Percentiles rank a stretch among this genome's conserved stretches.
phyloP scores from a whole-genome alignment of 2,888 invertebrate species.

The Abrostola tripartita region DNA sequence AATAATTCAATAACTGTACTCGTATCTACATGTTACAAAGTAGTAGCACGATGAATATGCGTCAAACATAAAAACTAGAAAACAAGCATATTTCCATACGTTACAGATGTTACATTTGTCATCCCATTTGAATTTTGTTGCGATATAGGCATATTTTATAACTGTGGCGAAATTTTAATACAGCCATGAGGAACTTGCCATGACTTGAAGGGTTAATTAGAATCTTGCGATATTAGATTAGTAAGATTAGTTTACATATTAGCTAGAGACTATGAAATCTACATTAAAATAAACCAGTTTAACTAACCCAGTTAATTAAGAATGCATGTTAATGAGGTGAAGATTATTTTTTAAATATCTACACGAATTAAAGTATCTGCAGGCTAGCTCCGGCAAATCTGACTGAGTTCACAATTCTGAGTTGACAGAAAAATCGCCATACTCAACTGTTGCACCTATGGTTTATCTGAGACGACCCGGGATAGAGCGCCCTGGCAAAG shows the following conservation, averaged over 20 bases:
- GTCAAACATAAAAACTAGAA: constrained; percentile 1
- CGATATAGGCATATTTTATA: constrained; percentile 19
- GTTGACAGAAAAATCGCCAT: too few species aligned
- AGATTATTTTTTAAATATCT: too few species aligned
- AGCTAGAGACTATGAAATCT: background rate
- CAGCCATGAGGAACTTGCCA: constrained; percentile 12
- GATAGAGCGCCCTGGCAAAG: too few species aligned
- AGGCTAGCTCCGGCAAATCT: too few species aligned
- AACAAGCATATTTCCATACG: constrained; percentile 1
- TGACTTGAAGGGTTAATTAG: constrained; percentile 19
- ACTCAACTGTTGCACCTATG: too few species aligned
- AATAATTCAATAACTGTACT: too few species aligned
- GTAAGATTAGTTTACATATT: constrained; percentile 2
- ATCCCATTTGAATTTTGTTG: constrained; percentile 22
- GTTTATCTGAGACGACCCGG: too few species aligned
- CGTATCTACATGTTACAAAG: too few species aligned
- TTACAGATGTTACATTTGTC: constrained; percentile 11
- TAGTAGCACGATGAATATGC: too few species aligned
- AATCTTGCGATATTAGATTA: constrained; percentile 18
- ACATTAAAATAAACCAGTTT: constrained; percentile 5
- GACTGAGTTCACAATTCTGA: too few species aligned
- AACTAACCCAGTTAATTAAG: constrained; percentile 11
- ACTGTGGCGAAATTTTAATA: constrained; percentile 22
- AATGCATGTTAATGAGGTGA: background rate
- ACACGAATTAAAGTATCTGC: too few species aligned